Base-by-base conservation (phyloP, 2,888 invertebrate species). In the Subacronicta megacephala region DNA sequence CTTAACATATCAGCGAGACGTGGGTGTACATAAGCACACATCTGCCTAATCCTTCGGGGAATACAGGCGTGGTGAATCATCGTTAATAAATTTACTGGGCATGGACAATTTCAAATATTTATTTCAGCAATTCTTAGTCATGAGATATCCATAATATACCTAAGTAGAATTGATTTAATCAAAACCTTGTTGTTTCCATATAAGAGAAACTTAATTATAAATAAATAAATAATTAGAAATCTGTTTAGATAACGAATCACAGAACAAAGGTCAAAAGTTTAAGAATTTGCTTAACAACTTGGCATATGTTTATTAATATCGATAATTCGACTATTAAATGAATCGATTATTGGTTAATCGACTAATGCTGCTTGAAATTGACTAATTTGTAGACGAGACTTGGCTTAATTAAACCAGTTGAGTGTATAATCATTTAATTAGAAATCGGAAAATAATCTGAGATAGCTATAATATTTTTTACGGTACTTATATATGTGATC, bases 251-350 rank as follows among this genome's bases (percentile, higher is more conserved):
- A 36, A 54, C 49, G 42, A 65, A 23, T 16, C 44, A 47, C 16
- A 16, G 40, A 15, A 15, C 54, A 58, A 51, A 62, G 56, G 58
- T 55, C 50, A 64, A 61, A 31, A 59, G 60, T 56, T 15, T 55
- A 68, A 57, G 46, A 57, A 61, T 74, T 41, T 54, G 37, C 54
- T 45, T 58, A 70, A 53, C 18, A 61, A 42, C 37, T 49, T 3
- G 52, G 18, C 51, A 58, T 45, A 69, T 62, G 62, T 62, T 36
- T 71, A 73, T 62, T 71, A 64, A 71, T 62, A 57, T 54, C 49
- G 47, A 56, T 63, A 54, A 58, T 58, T 40, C 38, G 20, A 52
- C 55, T 42, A 41, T 55, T 60, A 58, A 68, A 74, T 69, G 60
- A 72, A 60, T 64, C 61, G 46, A 58, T 69, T 57, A 29, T 59